phyloP scores from a whole-genome alignment of 2,888 invertebrate genomes.

The Nomada fucata region DNA sequence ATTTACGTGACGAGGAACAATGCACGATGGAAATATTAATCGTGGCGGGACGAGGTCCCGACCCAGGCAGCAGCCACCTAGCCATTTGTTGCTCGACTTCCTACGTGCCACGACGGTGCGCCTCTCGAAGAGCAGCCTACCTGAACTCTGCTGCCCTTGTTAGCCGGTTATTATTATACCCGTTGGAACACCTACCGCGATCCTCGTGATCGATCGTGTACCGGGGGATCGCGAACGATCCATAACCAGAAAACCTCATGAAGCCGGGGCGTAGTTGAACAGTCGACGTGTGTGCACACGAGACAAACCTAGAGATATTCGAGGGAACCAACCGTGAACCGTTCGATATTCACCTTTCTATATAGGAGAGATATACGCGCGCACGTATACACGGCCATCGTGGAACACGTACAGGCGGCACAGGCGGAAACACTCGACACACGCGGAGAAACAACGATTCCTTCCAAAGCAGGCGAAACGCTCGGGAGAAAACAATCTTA shows the following conservation, averaged over 20 bases:
- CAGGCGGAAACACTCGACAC: too few species aligned
- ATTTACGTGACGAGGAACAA: conserved; percentile 77
- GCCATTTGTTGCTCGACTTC: conserved; percentile 76
- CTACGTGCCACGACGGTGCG: conserved; percentile 61
- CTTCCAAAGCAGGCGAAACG: conserved; percentile 6
- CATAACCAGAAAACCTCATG: conserved; percentile 25
- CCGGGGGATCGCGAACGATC: conserved; percentile 49
- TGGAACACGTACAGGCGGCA: too few species aligned
- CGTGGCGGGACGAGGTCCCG: conserved; percentile 69
- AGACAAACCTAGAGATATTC: not conserved
- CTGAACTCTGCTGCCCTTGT: conserved; percentile 73
- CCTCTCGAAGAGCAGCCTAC: conserved; percentile 57
- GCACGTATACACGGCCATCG: too few species aligned
- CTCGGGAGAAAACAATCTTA: conserved; percentile 9
- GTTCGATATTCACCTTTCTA: conserved; percentile 33
- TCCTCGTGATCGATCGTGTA: conserved; percentile 72
- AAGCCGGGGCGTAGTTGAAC: conserved; percentile 45
- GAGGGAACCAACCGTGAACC: not conserved
- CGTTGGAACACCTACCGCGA: conserved; percentile 72
- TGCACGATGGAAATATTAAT: conserved; percentile 78
- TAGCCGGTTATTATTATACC: conserved; percentile 73
- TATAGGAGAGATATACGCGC: not conserved
- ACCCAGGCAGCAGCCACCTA: conserved; percentile 70
- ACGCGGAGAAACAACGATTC: conserved; percentile 20
- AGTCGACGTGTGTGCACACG: not conserved